These are phyloP conservation scores for Pollimyrus isidori DNA, from an alignment of 2,113 vertebrate species.

Conservation along the genomic window DNA sequence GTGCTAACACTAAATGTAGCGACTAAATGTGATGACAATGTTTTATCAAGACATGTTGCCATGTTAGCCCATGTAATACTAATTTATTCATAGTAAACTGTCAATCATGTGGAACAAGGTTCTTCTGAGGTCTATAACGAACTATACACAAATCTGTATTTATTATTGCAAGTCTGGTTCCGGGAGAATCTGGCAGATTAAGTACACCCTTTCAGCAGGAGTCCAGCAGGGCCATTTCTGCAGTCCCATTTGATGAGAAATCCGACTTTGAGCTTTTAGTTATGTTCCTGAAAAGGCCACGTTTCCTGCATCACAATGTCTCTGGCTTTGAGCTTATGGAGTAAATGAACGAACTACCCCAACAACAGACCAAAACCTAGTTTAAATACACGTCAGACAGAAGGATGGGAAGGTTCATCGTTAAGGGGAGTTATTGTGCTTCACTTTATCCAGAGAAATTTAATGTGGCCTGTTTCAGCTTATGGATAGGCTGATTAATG, in stretches of 20 bases:
- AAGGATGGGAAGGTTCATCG: conserved; percentile 30
- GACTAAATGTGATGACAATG: not conserved
- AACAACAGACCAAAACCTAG: conserved; percentile 9
- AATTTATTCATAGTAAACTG: not conserved
- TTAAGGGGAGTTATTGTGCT: conserved; percentile 14
- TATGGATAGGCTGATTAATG: too few species aligned
- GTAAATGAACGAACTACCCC: not conserved
- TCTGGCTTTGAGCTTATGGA: not conserved
- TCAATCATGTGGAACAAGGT: not conserved
- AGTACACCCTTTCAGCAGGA: not conserved
- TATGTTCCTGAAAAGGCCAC: not conserved
- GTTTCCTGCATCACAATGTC: not conserved
- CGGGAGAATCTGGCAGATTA: not conserved
- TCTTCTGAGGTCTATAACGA: not conserved
- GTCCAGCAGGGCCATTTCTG: not conserved
- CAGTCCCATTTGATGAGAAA: not conserved
- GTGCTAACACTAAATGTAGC: not conserved
- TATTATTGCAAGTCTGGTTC: not conserved
- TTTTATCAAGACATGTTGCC: not conserved
- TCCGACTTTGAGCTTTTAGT: not conserved
- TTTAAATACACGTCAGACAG: not conserved
- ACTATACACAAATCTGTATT: not conserved
- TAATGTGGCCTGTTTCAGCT: not conserved
- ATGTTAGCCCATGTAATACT: not conserved
- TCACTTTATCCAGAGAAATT: conserved; percentile 24